Base-by-base conservation (phyloP, 2,888 invertebrate genomes). In the Apotomis turbidana region DNA sequence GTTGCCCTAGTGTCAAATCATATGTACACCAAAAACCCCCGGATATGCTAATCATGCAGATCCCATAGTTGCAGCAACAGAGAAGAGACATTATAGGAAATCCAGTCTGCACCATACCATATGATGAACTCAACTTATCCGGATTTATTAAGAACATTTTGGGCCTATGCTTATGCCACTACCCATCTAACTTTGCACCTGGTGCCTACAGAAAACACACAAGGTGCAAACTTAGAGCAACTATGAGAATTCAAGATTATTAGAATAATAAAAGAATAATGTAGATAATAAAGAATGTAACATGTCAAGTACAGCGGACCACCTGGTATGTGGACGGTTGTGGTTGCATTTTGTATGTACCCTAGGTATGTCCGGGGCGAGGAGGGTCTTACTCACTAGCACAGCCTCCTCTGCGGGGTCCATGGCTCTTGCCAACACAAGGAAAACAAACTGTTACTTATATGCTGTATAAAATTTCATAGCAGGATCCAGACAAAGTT, bases 251-350 rank as follows among this genome's bases (percentile, higher is more conserved):
- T 69, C 71, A 60, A 74, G 67, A 71, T 62, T 61, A 59, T 49
- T 58, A 63, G 10, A 64, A 67, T 38, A 27, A 44, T 70, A 66
- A 68, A 27, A 27, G 27, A 27, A 27, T 27, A 27, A 75, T 74
- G 76, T 72, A 75, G 62, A 49, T 70, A 38, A 41, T 27, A 63
- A 70, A 57, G 51, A 79, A 73, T 71, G 78, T 75, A 81, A 79
- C 74, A 73, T 71, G 76, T 72, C 70, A 71, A 63, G 68, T 71
- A 76, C 75, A 76, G 76, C 74, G 74, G 78, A 76, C 82, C 87
- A 93, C 93, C 93, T 93, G 87, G 86, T 83, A 81, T 88, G 85
- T 88, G 93, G 92, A 91, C 90, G 92, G 91, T 84, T 87, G 81
- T 85, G 83, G 88, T 90, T 88, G 87, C 87, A 83, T 87, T 86